phyloP scores from a whole-genome alignment of 2,888 invertebrate genomes.

The Automeris io region DNA sequence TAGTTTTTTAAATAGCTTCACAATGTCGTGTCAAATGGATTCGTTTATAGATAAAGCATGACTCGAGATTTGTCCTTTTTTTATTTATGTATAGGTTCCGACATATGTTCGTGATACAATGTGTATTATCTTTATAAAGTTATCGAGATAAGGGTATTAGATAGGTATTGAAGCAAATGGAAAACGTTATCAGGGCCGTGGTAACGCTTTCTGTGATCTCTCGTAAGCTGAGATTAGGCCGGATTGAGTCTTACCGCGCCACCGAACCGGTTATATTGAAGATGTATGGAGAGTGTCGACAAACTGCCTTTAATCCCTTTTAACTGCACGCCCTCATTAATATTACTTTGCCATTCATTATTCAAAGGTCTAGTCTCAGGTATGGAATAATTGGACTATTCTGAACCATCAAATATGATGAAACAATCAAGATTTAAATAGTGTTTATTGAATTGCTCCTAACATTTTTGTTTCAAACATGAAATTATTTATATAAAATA shows the following conservation, averaged over 20 bases:
- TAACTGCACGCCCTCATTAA: constrained; percentile 31
- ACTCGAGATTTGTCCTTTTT: no score
- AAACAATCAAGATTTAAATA: no score
- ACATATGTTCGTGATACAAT: not conserved
- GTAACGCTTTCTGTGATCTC: constrained; percentile 58
- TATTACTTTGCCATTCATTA: constrained; percentile 7
- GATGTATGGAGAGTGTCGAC: constrained; percentile 29
- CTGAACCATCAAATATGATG: no score
- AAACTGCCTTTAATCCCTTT: constrained; percentile 29
- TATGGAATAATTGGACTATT: constrained; percentile 37
- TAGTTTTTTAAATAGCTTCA: no score
- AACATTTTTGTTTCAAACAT: no score
- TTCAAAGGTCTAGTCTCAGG: constrained; percentile 9
- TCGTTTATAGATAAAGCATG: no score
- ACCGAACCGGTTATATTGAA: constrained; percentile 37
- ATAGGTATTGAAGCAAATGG: constrained; percentile 33
- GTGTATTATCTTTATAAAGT: constrained; percentile 2
- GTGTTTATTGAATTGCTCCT: no score
- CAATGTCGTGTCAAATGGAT: no score
- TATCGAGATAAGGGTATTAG: not conserved
- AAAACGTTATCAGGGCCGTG: constrained; percentile 48
- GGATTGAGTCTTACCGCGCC: constrained; percentile 45
- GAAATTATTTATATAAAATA: no score
- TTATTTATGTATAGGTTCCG: no score
- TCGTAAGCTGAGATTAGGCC: constrained; percentile 63